Conservation (phyloP, 2,888 invertebrate genomes). For the Caenorhabditis japonica region DNA sequence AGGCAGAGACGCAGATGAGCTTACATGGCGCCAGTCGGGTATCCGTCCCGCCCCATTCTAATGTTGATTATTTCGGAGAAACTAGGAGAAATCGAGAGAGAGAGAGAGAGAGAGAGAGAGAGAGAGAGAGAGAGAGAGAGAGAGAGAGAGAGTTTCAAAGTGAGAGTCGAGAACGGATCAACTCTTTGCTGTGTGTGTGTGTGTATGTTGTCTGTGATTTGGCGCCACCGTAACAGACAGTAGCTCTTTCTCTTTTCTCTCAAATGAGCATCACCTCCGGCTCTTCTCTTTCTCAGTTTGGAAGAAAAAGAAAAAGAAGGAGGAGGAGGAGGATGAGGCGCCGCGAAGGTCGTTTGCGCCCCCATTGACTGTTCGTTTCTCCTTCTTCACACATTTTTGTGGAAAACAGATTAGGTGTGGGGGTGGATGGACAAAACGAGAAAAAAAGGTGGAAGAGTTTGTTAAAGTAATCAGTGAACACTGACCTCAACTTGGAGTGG, state of each 20-base stretch:
- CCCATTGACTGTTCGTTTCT: slow-evolving; percentile 4
- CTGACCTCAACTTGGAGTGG: too few relatives aligned
- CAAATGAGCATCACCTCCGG: slow-evolving; percentile 29
- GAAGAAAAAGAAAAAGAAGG: too few relatives aligned
- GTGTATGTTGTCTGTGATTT: slow-evolving; percentile 42
- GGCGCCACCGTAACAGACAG: slow-evolving; percentile 45
- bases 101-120: slow-evolving; percentile 30
- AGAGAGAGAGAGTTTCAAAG: too few relatives aligned
- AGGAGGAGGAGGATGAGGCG: too few relatives aligned
- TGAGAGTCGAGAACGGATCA: slow-evolving; percentile 39
- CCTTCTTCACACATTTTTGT: slow-evolving; percentile 8
- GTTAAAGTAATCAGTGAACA: slow-evolving; percentile 11
- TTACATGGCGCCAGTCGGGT: slow-evolving; percentile 55
- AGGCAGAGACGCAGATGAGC: slow-evolving; percentile 46
- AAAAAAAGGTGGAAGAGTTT: not conserved
- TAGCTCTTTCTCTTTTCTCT: slow-evolving; percentile 19
- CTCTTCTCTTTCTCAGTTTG: slow-evolving; percentile 29
- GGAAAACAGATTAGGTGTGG: not conserved
- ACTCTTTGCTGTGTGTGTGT: slow-evolving; percentile 28
- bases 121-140: slow-evolving; percentile 35
- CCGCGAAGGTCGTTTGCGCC: slow-evolving; percentile 15
- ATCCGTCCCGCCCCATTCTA: slow-evolving; percentile 37
- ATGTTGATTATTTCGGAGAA: slow-evolving; percentile 46
- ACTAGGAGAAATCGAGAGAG: slow-evolving; percentile 25
- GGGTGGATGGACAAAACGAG: not conserved